Conservation (phyloP, 2,888 invertebrate genomes). For the Adelphocoris suturalis region DNA sequence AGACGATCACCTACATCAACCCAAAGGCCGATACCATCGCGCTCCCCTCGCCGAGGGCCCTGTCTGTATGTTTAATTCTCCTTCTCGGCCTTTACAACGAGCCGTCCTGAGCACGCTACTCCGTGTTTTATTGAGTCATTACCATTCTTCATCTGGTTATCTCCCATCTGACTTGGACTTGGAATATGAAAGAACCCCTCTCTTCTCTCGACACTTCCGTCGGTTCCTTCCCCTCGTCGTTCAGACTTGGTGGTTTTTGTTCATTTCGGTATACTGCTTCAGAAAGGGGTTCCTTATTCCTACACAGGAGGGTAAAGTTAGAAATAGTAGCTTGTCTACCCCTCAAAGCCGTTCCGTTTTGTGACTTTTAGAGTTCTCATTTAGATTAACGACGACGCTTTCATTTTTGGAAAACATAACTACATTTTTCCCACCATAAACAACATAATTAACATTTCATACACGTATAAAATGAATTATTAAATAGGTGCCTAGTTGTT, state of each 20-base stretch:
- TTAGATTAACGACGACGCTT: no score
- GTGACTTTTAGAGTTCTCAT: no score
- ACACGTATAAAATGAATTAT: no score
- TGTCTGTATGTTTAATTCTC: constrained; percentile 53
- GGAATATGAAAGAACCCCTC: constrained; percentile 67
- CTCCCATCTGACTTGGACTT: constrained; percentile 61
- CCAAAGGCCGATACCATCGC: constrained; percentile 46
- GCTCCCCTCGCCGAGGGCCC: neutral
- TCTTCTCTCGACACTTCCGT: constrained; percentile 37
- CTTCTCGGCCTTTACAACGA: constrained; percentile 14
- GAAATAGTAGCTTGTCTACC: neutral
- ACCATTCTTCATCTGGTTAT: constrained; percentile 63
- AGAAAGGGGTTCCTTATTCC: neutral
- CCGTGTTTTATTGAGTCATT: constrained; percentile 69
- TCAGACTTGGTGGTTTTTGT: constrained; percentile 44
- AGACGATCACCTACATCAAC: constrained; percentile 49
- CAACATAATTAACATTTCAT: no score
- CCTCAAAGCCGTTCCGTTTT: no score
- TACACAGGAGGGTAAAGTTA: neutral
- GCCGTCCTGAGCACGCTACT: constrained; percentile 54
- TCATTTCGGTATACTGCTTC: neutral
- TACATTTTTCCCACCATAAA: no score
- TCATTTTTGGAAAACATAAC: no score
- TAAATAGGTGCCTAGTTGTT: no score
- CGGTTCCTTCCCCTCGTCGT: neutral